Evolutionary conservation across 2,113 vertebrate species (phyloP), one percentile per base, ranked within the genome.

Genomic region (Pica pica): DNA sequence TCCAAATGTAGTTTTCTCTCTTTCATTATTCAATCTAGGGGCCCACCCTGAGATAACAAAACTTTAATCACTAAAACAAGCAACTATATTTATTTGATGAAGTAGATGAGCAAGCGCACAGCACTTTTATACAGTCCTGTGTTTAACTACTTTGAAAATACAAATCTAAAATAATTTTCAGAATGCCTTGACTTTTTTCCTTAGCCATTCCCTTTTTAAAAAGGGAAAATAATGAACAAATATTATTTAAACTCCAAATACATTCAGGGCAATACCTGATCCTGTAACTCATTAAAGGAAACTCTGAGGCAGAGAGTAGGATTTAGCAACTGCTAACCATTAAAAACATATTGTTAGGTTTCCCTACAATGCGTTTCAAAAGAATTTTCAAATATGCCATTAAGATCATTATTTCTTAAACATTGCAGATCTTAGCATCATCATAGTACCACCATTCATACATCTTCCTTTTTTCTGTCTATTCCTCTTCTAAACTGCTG

Each of bases 391-490:
- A 30, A 41, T 74, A 46, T 79, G 22, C 55, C 28, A 84, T 94
- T 95, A 93, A 46, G 30, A 21, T 93, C 61, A 47, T 85, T 89
- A 91, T 85, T 97, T 91, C 75, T 87, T 89, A 85, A 91, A 80
- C 41, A 76, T 11, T 59, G 46, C n/a, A 79, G 52, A 46, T 84
- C 83, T 55, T 85, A 87, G 14, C 77, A 93, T 93, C 84, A 85
- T 50, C 74, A 65, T 53, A 91, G 82, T 35, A 39, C 30, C 7
- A n/a, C 33, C 2, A 3, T 68, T 92, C 79, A 74, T 20, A 39
- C 13, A 26, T 28, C 30, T 49, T 61, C 41, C 18, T 91, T 93
- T 94, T 61, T 89, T 42, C 56, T 79, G 77, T 74, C 73, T 89
- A 24, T 63, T 85, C 61, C 21, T 94, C 47, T 47, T 86, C 50